Percentiles rank a stretch among this genome's conserved stretches.
phyloP scores from a whole-genome alignment of 2,888 invertebrate genomes.

The Chaitophorus viminalis region DNA sequence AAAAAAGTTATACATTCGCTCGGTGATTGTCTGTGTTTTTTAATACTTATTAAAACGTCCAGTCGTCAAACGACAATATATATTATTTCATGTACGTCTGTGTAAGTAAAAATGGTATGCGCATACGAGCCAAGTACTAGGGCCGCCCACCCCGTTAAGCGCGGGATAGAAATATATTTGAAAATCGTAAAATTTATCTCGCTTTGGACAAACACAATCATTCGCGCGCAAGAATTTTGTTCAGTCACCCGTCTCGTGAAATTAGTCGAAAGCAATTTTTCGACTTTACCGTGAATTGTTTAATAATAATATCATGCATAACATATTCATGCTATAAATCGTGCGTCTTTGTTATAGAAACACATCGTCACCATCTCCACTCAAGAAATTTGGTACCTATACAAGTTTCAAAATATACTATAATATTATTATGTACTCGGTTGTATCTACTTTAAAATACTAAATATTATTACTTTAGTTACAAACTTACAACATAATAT shows the following conservation, averaged over 20 bases:
- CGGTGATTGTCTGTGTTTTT: neutral
- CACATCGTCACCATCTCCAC: no score
- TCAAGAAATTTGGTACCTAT: no score
- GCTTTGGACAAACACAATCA: neutral
- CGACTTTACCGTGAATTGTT: no score
- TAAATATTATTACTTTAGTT: no score
- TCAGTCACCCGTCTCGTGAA: neutral
- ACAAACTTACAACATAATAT: no score
- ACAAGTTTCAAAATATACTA: no score
- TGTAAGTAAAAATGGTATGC: neutral
- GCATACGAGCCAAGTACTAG: neutral
- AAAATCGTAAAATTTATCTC: neutral
- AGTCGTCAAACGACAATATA: no score
- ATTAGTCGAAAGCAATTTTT: neutral
- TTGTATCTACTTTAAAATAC: no score
- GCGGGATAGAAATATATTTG: neutral
- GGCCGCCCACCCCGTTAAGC: neutral
- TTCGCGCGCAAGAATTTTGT: neutral
- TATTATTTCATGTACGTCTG: neutral
- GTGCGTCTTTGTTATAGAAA: no score
- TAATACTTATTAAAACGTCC: neutral
- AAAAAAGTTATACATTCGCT: neutral
- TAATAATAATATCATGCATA: no score
- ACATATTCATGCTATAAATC: no score
- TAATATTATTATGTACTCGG: no score